A percentile compares a stretch with the other conserved stretches of the same genome.
Evolutionary conservation across 2,797 vertebrate genomes (phyloP).

Genomic region (Phoxinus dragarum): DNA sequence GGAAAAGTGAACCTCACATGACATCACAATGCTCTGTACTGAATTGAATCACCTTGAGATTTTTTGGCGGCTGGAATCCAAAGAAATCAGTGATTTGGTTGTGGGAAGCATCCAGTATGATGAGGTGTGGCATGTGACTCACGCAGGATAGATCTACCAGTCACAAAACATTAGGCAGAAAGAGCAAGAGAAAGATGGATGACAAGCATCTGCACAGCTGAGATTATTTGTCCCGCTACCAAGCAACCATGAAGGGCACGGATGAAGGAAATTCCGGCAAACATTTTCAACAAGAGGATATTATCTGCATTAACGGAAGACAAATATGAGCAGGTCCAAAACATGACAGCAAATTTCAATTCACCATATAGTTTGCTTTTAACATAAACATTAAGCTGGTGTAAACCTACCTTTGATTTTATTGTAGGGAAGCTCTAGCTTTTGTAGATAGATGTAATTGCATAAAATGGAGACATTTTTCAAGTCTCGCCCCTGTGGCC

Average conservation of each 20-base stretch:
- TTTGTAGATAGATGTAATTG: conserved; percentile 86
- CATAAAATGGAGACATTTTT: conserved; percentile 83
- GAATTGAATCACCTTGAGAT: conserved; percentile 82
- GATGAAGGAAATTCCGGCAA: background rate
- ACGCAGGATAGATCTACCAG: conserved; percentile 89
- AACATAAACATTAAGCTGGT: conserved; percentile 37
- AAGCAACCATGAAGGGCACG: conserved; percentile 46
- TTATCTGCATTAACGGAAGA: conserved; percentile 43
- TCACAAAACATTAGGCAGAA: conserved; percentile 56
- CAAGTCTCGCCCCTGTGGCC: conserved; percentile 78
- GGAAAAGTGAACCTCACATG: conserved; percentile 59
- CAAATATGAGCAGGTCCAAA: conserved; percentile 13
- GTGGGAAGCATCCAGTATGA: conserved; percentile 85
- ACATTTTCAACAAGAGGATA: conserved; percentile 46
- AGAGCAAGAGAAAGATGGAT: conserved; percentile 34
- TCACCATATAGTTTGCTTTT: conserved; percentile 26
- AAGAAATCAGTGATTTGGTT: conserved; percentile 87
- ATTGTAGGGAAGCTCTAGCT: conserved; percentile 88
- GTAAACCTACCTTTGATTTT: conserved; percentile 86
- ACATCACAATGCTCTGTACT: conserved; percentile 48
- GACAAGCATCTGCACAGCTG: conserved; percentile 35
- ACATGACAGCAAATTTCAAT: conserved; percentile 46
- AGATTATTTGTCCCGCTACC: conserved; percentile 42
- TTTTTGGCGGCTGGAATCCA: conserved; percentile 85
- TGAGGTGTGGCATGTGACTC: conserved; percentile 87